Conservation (phyloP, 2,797 vertebrate genomes). For the Poeciliopsis turneri region DNA sequence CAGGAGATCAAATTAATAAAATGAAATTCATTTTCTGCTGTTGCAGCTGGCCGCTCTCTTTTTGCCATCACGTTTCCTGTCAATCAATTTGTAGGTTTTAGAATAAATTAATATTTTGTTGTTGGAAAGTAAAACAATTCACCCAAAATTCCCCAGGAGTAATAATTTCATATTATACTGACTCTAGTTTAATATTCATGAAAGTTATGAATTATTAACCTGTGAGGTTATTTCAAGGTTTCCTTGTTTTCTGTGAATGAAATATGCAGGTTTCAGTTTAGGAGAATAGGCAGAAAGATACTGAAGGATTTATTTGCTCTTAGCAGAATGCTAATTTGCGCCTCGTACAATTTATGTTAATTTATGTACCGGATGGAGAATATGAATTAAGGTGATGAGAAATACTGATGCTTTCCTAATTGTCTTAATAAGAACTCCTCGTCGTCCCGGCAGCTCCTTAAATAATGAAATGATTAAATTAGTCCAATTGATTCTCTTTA, state of each 20-base stretch:
- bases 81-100: not conserved
- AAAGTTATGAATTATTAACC: not conserved
- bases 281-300: slow-evolving; percentile 19
- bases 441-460: slow-evolving; percentile 61
- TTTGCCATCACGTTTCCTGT: not conserved
- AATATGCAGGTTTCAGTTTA: slow-evolving; percentile 18
- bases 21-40: not conserved
- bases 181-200: not conserved
- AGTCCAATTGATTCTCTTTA: slow-evolving; percentile 72
- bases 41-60: not conserved
- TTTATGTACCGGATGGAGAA: slow-evolving; percentile 45
- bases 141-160: not conserved
- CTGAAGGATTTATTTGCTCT: slow-evolving; percentile 34
- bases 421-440: slow-evolving; percentile 70
- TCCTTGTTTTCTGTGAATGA: not conserved
- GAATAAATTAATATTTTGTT: not conserved
- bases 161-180: not conserved
- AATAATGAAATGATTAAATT: slow-evolving; percentile 72
- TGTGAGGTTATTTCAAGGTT: not conserved
- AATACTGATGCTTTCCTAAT: slow-evolving; percentile 71
- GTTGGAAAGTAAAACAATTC: not conserved
- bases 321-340: slow-evolving; percentile 45
- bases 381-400: slow-evolving; percentile 58
- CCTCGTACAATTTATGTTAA: slow-evolving; percentile 48
- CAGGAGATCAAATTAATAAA: not conserved